Base-by-base conservation (phyloP, 2,888 invertebrate genomes). In the Sicus ferrugineus region DNA sequence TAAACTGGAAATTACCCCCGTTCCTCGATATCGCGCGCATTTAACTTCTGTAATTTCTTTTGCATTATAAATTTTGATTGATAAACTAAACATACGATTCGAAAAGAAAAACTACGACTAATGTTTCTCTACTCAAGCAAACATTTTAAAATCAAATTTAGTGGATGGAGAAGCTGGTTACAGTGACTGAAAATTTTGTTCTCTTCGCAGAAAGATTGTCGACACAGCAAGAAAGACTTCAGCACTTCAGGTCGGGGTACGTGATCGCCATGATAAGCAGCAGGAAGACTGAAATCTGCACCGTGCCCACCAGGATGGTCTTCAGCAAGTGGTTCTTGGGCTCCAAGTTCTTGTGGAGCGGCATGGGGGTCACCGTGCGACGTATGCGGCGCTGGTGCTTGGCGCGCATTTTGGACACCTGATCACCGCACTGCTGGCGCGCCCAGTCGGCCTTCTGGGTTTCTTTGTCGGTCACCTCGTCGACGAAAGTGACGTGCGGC, bases 231-330 rank as follows among this genome's bases (percentile, higher is more conserved):
- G 19, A 9, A 28, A 64, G 30, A 42, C 26, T n/a, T 23, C 30
- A 77, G 66, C 82, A 81, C 23, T 74, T 74, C 3, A 75, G 16
- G 28, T 84, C 81, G 42, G 84, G 83, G 75, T 81, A 83, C 58
- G 77, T 75, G 5, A 84, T 72, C 7, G 83, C 83, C 77, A 79
- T 77, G 56, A 81, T 75, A 11, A 84, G 77, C 58, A 80, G 63
- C 19, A 83, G 64, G 50, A 80, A 80, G 5, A 81, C 72, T 9
- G 77, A 75, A 2, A 84, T 72, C 63, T 84, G 83, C 3, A 79
- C 67, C 6, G 76, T 34, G 34, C 80, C 80, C 0, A 83, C 75
- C 1, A 84, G 69, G 0, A 83, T 64, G 0, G 74, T 79, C 63
- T 77, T 81, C 0, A 81, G 26, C 28, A 81, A 64, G 23, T 73